Conservation (phyloP, 2,797 vertebrate species). For the Pteropus rufus region DNA sequence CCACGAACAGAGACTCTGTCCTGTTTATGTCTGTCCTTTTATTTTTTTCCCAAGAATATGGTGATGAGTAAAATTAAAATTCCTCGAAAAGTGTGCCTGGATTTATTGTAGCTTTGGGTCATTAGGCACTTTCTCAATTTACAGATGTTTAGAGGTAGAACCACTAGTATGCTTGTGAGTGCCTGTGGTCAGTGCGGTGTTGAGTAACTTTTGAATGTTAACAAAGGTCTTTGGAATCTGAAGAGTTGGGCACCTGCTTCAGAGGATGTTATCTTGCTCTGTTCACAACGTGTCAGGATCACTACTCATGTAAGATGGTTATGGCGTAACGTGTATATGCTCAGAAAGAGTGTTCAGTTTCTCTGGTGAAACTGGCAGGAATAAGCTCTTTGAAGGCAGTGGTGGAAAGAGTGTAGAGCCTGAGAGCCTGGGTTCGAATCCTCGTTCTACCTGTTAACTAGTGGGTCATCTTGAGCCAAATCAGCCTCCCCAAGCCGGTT, state of each 20-base stretch:
- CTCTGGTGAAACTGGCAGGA: not conserved
- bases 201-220: not conserved
- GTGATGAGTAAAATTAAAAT: conserved; percentile 35
- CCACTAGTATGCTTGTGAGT: not conserved
- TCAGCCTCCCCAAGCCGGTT: not conserved
- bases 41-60: not conserved
- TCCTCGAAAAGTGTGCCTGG: not conserved
- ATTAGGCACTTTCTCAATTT: conserved; percentile 1
- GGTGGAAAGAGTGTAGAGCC: not conserved
- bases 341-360: not conserved
- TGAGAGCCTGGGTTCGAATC: not conserved
- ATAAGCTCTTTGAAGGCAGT: not conserved
- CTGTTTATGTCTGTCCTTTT: not conserved
- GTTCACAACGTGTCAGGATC: not conserved
- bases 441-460: not conserved
- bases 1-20: not conserved
- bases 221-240: not conserved
- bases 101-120: not conserved
- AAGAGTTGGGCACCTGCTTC: not conserved
- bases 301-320: accelerated
- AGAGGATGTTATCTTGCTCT: not conserved
- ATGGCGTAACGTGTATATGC: not conserved
- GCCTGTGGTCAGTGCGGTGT: not conserved
- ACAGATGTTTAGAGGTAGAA: not conserved
- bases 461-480: not conserved